Evolutionary conservation across 2,888 invertebrate species (phyloP).

Genomic region (Drosophila austrosaltans): DNA sequence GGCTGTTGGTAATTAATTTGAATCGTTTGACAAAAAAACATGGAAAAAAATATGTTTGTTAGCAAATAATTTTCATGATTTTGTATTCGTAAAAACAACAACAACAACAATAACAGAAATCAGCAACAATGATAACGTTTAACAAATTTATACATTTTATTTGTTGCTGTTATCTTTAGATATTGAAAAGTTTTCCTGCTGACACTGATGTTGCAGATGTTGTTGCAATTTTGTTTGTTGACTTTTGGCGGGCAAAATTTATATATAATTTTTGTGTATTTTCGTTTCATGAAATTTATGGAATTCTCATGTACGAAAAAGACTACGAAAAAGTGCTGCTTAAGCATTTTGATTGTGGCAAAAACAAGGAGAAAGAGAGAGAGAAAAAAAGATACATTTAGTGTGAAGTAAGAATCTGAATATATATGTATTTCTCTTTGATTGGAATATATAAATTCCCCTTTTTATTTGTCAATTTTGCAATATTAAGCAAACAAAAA

Average conservation of each 20-base stretch:
- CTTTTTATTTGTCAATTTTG: too few relatives aligned
- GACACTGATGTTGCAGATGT: conserved; percentile 12
- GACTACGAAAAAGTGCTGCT: conserved; percentile 3
- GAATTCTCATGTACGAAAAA: conserved; percentile 18
- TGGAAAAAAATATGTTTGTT: conserved; percentile 30
- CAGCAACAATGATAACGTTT: too few relatives aligned
- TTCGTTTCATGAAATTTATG: conserved; percentile 40
- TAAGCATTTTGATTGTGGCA: neutral
- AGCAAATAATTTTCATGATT: conserved; percentile 31
- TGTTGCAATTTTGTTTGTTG: conserved; percentile 41
- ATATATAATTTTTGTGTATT: conserved; percentile 28
- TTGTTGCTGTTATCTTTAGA: conserved; percentile 23
- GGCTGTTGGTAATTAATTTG: conserved; percentile 52
- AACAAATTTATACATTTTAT: neutral
- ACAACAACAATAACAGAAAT: too few relatives aligned
- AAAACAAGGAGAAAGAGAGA: neutral
- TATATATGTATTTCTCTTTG: too few relatives aligned
- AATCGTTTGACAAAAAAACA: conserved; percentile 30
- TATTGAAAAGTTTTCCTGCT: conserved; percentile 24
- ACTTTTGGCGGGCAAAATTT: conserved; percentile 44
- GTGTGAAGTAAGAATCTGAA: neutral
- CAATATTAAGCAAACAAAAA: too few relatives aligned
- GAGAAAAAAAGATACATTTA: neutral
- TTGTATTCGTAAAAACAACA: conserved; percentile 1
- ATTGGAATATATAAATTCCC: too few relatives aligned